These are phyloP conservation scores for Poecilia latipinna DNA, from an alignment of 2,113 vertebrate species.

Conservation along the genomic window DNA sequence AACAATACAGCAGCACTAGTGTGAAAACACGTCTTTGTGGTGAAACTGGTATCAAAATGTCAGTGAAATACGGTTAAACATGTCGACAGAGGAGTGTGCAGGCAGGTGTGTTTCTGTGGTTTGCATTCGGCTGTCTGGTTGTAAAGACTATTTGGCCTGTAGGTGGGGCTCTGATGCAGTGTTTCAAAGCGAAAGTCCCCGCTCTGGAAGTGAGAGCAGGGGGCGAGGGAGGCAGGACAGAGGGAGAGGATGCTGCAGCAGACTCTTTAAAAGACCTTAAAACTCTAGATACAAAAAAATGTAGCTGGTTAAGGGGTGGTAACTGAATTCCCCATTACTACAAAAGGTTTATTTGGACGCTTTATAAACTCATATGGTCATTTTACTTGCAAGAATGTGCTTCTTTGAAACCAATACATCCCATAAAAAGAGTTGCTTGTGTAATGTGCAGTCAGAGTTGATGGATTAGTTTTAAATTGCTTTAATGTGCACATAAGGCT, in stretches of 20 bases:
- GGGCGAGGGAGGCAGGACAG: neutral
- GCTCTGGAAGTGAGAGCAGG: conserved; percentile 16
- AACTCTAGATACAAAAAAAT: conserved; percentile 6
- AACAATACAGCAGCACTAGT: no score
- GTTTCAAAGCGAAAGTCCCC: conserved; percentile 62
- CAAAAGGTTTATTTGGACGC: neutral
- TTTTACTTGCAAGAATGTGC: neutral
- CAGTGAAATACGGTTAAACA: neutral
- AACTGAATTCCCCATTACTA: neutral
- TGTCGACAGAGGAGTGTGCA: neutral
- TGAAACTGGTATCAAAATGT: neutral
- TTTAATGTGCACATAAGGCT: conserved; percentile 18
- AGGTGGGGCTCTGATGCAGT: conserved; percentile 83
- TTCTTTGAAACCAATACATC: neutral
- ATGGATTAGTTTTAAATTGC: conserved; percentile 27
- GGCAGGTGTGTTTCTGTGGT: neutral
- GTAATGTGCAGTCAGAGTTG: conserved; percentile 3
- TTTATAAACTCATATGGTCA: neutral
- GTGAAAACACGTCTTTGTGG: neutral
- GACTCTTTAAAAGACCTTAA: conserved; percentile 6
- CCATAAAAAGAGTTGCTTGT: neutral
- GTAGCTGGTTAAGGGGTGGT: neutral
- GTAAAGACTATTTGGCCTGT: conserved; percentile 67
- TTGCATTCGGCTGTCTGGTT: conserved; percentile 19
- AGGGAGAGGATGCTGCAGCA: conserved; percentile 52